A percentile compares a stretch with the other conserved stretches of the same genome.
Evolutionary conservation across 2,113 vertebrate genomes (phyloP).

Genomic region (Menura novaehollandiae): DNA sequence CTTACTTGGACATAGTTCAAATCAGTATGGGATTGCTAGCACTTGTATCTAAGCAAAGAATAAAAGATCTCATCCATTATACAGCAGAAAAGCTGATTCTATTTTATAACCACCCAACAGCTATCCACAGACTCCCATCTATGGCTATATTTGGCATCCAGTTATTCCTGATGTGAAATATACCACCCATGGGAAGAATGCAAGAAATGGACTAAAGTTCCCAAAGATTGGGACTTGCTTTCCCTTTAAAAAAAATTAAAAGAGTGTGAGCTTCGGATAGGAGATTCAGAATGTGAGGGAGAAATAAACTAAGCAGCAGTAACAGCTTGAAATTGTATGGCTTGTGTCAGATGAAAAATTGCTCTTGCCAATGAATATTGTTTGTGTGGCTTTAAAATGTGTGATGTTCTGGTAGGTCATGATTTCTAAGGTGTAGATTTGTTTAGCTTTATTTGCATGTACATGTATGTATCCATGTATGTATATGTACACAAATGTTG

Average conservation of each 20-base stretch:
- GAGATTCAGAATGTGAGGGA: background rate
- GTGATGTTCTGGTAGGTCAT: background rate
- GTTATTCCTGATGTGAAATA: background rate
- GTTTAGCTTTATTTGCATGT: background rate
- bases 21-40: background rate
- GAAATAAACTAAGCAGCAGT: background rate
- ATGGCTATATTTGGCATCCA: background rate
- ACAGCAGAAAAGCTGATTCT: background rate
- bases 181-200: slow-evolving; percentile 30
- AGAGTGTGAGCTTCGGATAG: background rate
- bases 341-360: background rate
- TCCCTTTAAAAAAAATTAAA: background rate
- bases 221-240: background rate
- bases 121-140: background rate
- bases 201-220: slow-evolving; percentile 12
- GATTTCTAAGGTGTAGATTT: background rate
- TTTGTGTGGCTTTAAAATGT: background rate
- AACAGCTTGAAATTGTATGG: background rate
- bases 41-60: background rate
- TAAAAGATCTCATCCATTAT: background rate
- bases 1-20: background rate
- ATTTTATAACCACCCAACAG: background rate
- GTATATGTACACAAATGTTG: background rate
- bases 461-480: background rate
- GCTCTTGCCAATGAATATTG: background rate